Conservation (phyloP, 2,888 invertebrate genomes). For the Bursaphelenchus okinawaensis region DNA sequence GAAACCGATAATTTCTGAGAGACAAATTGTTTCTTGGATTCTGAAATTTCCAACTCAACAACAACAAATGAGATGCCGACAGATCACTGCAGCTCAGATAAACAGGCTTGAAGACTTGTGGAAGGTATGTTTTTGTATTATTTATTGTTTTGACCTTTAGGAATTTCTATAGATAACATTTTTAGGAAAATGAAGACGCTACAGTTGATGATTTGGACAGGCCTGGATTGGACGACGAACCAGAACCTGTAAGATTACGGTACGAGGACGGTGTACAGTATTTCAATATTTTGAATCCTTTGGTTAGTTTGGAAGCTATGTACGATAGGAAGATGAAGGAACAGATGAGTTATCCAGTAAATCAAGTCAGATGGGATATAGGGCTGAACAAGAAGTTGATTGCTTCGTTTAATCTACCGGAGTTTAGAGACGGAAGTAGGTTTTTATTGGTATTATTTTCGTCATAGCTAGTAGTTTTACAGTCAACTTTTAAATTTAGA, state of each 20-base stretch:
- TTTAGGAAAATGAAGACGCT: not conserved
- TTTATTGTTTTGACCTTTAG: not conserved
- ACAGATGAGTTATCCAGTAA: conserved; percentile 79
- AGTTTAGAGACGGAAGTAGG: conserved; percentile 76
- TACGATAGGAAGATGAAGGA: conserved; percentile 96
- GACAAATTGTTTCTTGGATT: conserved; percentile 90
- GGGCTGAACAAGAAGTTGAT: conserved; percentile 95
- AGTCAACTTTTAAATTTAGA: conserved; percentile 65
- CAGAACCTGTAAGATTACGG: conserved; percentile 74
- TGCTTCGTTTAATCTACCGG: conserved; percentile 91
- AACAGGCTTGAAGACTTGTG: conserved; percentile 95
- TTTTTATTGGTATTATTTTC: conserved; percentile 1
- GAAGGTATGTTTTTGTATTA: conserved; percentile 65
- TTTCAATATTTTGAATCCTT: conserved; percentile 91
- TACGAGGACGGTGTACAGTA: conserved; percentile 99
- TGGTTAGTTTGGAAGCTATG: conserved; percentile 93
- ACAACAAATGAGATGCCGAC: conserved; percentile 87
- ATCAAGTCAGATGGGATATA: conserved; percentile 96
- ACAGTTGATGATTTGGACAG: conserved; percentile 96
- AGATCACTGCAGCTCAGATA: conserved; percentile 93
- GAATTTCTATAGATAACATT: not conserved
- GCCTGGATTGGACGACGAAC: conserved; percentile 95
- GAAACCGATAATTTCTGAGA: conserved; percentile 72
- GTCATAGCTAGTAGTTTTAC: too few species aligned
- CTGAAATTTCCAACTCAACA: conserved; percentile 95